Evolutionary conservation across 2,797 vertebrate species (phyloP), one percentile per base, ranked within the genome.

Genomic region (Taenioides sp.): DNA sequence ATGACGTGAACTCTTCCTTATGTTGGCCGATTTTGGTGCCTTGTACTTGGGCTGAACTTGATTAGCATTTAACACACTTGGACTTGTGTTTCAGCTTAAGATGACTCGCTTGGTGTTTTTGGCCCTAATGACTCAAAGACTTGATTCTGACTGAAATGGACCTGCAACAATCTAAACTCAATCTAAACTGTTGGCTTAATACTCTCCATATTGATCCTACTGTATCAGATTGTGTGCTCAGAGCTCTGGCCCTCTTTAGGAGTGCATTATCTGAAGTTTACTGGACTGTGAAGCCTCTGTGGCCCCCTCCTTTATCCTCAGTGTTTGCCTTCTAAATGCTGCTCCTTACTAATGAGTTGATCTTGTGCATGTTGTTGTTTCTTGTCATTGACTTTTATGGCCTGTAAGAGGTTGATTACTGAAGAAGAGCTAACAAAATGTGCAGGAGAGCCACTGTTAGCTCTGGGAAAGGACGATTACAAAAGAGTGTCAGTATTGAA

Each of bases 301-400:
- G 71, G 11, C n/a, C n/a, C 80, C 68, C 72, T 76, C 67, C 23
- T 74, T 89, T 92, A 90, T 93, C 83, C 72, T 76, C 73, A 7
- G 27, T 90, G 86, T 93, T 93, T 93, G 78, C 87, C 84, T 63
- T 64, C 83, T 88, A 50, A 87, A 89, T 76, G 79, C 66, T 77
- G 86, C 65, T 75, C 79, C 81, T 31, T 66, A 75, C 69, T 79
- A 84, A 91, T 91, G 87, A 89, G 74, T 89, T 92, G 86, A 86
- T 86, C 85, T 86, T 87, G 84, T 61, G 75, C 82, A 82, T 77
- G 67, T 73, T 86, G 84, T 86, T 89, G 87, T 90, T 89, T 89
- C 87, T 87, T 86, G 74, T 82, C 88, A 80, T 89, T 90, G 86
- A 86, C 79, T 92, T 93, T 94, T 93, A 93, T 83, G 69, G 82